Conservation (phyloP, 2,797 vertebrate species). For the Pseudomugil tenellus region DNA sequence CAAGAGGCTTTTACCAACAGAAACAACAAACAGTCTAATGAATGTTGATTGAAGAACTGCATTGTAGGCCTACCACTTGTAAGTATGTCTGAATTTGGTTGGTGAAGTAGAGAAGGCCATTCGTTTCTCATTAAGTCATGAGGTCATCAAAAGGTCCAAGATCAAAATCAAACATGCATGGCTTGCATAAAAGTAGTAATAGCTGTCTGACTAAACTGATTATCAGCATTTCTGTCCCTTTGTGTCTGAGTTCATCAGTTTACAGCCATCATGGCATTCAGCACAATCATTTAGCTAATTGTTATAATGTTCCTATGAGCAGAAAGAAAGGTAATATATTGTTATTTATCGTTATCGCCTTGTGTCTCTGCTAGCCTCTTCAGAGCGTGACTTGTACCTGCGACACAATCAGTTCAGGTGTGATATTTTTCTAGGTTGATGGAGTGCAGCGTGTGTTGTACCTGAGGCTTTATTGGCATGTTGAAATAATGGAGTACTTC, state of each 20-base stretch:
- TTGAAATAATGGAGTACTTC: not conserved
- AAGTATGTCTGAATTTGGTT: not conserved
- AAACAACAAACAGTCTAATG: not conserved
- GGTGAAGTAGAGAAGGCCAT: not conserved
- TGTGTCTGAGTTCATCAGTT: not conserved
- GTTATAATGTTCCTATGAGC: not conserved
- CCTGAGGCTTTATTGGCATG: not conserved
- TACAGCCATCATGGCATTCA: not conserved
- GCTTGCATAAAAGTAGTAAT: not conserved
- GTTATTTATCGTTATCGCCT: not conserved
- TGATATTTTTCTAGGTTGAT: not conserved
- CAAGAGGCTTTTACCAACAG: not conserved
- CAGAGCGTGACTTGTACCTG: not conserved
- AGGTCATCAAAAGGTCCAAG: not conserved
- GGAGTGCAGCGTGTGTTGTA: not conserved
- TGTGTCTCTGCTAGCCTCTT: not conserved
- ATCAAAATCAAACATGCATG: not conserved
- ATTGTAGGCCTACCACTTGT: not conserved
- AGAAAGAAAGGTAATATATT: not conserved
- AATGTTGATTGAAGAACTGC: not conserved
- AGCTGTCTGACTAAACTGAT: not conserved
- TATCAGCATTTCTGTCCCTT: not conserved
- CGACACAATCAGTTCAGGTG: not conserved
- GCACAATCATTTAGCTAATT: not conserved
- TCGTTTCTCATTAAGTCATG: not conserved